phyloP scores from a whole-genome alignment of 2,113 vertebrate genomes.

The Channa argus region DNA sequence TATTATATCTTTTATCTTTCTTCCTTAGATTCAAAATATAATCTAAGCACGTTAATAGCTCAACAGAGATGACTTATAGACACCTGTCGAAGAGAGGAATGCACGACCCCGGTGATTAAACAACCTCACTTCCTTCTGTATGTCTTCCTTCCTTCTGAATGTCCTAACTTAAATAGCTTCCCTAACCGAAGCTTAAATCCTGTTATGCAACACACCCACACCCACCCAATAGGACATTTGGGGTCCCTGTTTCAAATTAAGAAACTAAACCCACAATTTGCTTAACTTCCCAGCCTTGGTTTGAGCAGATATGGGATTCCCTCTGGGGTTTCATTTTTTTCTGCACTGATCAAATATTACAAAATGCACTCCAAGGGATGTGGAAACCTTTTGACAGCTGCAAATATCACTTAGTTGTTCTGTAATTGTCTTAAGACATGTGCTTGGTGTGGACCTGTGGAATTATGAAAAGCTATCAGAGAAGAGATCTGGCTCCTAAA shows the following conservation, averaged over 20 bases:
- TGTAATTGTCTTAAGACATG: constrained; percentile 56
- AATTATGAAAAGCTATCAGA: constrained; percentile 35
- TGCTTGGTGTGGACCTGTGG: constrained; percentile 25
- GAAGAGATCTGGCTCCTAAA: constrained; percentile 25
- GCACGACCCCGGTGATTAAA: constrained; percentile 56
- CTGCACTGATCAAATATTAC: background rate
- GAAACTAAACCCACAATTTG: constrained; percentile 6
- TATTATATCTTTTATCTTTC: background rate
- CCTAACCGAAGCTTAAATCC: constrained; percentile 45
- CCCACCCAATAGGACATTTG: background rate
- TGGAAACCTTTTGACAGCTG: constrained; percentile 44
- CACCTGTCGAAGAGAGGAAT: constrained; percentile 45
- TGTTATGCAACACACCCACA: constrained; percentile 12
- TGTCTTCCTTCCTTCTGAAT: background rate
- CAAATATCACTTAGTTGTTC: constrained; percentile 46
- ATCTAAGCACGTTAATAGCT: constrained; percentile 2
- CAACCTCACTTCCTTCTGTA: constrained; percentile 31
- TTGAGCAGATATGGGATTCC: background rate
- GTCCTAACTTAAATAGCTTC: constrained; percentile 48
- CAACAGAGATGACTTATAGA: constrained; percentile 7
- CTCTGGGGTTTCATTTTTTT: constrained; percentile 6
- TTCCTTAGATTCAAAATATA: background rate
- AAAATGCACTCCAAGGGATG: background rate
- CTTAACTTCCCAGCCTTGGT: constrained; percentile 16
- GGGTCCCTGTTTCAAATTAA: constrained; percentile 18